These are phyloP conservation scores for Parazoanthus swiftii DNA, from an alignment of 92 coral and sea anemone genomes.

Conservation along the genomic window DNA sequence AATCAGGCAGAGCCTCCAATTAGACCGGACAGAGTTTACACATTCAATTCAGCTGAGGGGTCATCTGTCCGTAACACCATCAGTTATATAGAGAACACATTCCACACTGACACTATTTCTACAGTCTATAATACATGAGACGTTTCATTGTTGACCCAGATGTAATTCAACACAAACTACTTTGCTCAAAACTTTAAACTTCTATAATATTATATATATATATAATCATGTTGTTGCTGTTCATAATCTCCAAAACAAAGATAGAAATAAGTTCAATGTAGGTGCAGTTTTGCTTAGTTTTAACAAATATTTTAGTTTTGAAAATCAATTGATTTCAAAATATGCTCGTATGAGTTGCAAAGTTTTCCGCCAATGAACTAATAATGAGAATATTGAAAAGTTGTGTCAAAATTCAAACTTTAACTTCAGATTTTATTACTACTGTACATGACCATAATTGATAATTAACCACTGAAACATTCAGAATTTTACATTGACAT, in stretches of 20 bases:
- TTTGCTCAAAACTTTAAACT: background rate
- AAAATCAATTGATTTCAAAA: background rate
- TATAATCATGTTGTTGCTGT: conserved; percentile 1
- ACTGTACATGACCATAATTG: background rate
- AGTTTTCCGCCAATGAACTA: background rate
- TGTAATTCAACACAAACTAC: background rate
- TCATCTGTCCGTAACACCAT: conserved; percentile 1
- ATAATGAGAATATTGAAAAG: background rate
- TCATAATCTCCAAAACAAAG: background rate
- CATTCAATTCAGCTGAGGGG: conserved; percentile 1
- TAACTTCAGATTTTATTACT: background rate
- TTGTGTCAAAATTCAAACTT: background rate
- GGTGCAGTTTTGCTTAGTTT: background rate
- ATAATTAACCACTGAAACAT: background rate
- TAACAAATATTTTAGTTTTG: background rate
- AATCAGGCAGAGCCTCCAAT: conserved; percentile 3
- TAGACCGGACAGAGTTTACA: background rate
- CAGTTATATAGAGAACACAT: conserved; percentile 11
- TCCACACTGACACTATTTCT: conserved; percentile 6
- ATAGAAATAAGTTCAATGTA: background rate
- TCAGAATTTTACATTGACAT: conserved; percentile 6
- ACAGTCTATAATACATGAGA: background rate
- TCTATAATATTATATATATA: background rate
- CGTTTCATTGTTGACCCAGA: background rate
- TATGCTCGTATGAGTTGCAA: background rate